phyloP scores from a whole-genome alignment of 1,140 invertebrate species.

The Oreohelix idahoensis region DNA sequence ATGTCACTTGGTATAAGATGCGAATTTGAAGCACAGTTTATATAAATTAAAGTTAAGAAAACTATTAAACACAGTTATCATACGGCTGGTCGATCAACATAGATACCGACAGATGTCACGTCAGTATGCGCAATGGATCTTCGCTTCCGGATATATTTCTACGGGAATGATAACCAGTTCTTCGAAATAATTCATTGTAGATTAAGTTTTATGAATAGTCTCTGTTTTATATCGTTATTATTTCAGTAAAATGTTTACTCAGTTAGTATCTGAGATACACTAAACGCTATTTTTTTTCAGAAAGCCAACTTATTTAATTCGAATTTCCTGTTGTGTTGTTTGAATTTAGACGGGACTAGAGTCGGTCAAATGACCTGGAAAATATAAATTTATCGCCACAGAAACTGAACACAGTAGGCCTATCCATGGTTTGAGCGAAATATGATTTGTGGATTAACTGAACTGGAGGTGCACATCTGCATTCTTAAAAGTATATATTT shows the following conservation, averaged over 20 bases:
- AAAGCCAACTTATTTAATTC: too few relatives aligned
- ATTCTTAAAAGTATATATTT: neutral
- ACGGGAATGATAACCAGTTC: slow-evolving; percentile 35
- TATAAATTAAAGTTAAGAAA: too few relatives aligned
- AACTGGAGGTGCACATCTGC: slow-evolving; percentile 12
- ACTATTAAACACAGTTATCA: slow-evolving; percentile 8
- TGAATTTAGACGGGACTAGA: too few relatives aligned
- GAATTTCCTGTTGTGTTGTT: too few relatives aligned
- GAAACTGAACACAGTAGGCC: neutral
- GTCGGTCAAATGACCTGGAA: slow-evolving; percentile 32
- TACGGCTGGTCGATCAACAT: slow-evolving; percentile 28
- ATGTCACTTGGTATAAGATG: neutral
- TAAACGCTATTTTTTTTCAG: too few relatives aligned
- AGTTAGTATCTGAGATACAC: too few relatives aligned
- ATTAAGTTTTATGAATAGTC: too few relatives aligned
- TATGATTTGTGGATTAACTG: slow-evolving; percentile 2
- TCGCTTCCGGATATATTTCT: slow-evolving; percentile 37
- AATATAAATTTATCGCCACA: slow-evolving; percentile 7
- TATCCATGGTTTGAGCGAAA: neutral
- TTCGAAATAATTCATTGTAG: neutral
- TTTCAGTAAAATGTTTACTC: too few relatives aligned
- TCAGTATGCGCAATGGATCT: slow-evolving; percentile 42
- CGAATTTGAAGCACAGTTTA: neutral
- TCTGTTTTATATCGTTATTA: too few relatives aligned
- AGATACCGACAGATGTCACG: slow-evolving; percentile 36